phyloP scores from a whole-genome alignment of 2,113 vertebrate species.

The Scatophagus argus region DNA sequence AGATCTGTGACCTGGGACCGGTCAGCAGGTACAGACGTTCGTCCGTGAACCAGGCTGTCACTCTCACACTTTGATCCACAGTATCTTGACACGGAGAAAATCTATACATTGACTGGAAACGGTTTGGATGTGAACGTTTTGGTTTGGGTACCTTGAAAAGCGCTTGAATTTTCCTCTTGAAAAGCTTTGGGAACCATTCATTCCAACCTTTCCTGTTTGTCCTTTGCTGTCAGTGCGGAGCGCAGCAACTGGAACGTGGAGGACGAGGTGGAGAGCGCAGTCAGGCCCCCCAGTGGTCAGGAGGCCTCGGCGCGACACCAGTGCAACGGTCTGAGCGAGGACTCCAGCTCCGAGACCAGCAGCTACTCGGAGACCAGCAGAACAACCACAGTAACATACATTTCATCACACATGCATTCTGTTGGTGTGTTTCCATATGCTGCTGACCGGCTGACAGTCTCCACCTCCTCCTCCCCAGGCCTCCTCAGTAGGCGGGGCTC shows the following conservation, averaged over 20 bases:
- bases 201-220: background rate
- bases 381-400: conserved; percentile 66
- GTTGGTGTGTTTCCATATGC: background rate
- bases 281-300: conserved; percentile 77
- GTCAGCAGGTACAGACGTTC: conserved; percentile 71
- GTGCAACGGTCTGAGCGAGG: conserved; percentile 87
- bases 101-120: too few species aligned
- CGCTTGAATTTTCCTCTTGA: too few species aligned
- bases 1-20: conserved; percentile 87
- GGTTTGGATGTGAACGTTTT: too few species aligned
- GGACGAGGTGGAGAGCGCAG: conserved; percentile 72
- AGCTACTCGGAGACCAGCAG: conserved; percentile 80
- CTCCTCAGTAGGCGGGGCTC: conserved; percentile 47
- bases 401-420: background rate
- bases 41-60: background rate
- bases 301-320: conserved; percentile 80
- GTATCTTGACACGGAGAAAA: too few species aligned
- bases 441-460: background rate
- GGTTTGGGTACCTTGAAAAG: too few species aligned
- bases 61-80: too few species aligned
- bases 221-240: conserved; percentile 61
- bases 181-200: too few species aligned
- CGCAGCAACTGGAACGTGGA: conserved; percentile 69
- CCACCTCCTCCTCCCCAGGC: conserved; percentile 15
- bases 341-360: conserved; percentile 82